A percentile compares a stretch with the other conserved stretches of the same genome.
These are phyloP conservation scores for Conger conger DNA, from an alignment of 2,113 vertebrate genomes.

Conservation along the genomic window DNA sequence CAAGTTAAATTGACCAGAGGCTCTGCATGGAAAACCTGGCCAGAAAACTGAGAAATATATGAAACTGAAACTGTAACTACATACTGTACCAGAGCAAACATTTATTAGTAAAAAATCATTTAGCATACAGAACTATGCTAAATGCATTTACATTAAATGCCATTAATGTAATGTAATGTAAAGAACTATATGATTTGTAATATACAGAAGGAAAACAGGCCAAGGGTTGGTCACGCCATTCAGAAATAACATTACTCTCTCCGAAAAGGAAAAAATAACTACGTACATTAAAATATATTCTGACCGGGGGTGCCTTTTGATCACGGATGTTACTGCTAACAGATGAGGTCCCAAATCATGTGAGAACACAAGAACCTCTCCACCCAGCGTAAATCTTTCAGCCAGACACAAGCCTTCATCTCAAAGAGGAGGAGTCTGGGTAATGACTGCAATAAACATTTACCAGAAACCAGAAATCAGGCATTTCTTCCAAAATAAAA, in stretches of 20 bases:
- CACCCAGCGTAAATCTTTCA: background rate
- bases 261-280: background rate
- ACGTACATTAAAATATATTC: background rate
- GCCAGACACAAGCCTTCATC: background rate
- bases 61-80: background rate
- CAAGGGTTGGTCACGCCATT: background rate
- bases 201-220: background rate
- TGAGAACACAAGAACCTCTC: background rate
- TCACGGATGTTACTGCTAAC: background rate
- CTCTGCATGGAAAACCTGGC: background rate
- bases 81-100: background rate
- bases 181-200: too few species aligned
- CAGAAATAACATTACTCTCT: background rate
- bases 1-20: background rate
- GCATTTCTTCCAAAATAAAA: background rate
- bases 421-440: background rate
- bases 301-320: background rate
- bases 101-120: background rate
- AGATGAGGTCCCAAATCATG: background rate
- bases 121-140: background rate
- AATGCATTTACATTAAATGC: too few species aligned
- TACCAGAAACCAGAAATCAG: background rate
- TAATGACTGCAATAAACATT: background rate
- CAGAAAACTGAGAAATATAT: background rate
- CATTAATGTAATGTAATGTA: too few species aligned